A percentile compares a stretch with the other conserved stretches of the same genome.
Conservation (phyloP, 2,888 invertebrate genomes). For the Melipona bicolor region DNA sequence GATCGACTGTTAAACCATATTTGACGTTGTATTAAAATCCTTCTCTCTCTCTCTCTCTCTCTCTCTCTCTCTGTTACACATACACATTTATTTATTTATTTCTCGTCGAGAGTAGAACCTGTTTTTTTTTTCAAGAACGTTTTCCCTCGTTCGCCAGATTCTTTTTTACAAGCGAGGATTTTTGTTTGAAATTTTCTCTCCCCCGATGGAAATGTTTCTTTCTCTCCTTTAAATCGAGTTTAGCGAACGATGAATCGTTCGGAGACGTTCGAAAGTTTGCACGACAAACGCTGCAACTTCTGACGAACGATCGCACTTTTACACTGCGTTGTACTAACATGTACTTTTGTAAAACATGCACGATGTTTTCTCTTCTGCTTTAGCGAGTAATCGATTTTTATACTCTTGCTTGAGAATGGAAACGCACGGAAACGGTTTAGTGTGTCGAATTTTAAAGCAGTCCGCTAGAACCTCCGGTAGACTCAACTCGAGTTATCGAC, state of each 20-base stretch:
- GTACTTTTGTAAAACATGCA: neutral
- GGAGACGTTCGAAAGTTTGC: neutral
- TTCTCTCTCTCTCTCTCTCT: neutral
- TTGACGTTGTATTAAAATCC: neutral
- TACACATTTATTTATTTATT: neutral
- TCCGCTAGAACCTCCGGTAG: neutral
- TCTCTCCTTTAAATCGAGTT: too few relatives aligned
- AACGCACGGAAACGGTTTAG: neutral
- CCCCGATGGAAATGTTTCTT: neutral
- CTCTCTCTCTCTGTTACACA: neutral
- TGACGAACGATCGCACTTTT: neutral
- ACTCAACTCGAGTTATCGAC: neutral
- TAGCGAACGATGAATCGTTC: neutral
- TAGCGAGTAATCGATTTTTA: neutral
- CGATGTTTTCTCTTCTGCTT: neutral
- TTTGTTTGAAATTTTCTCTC: neutral
- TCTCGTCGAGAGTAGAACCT: neutral
- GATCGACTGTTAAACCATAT: neutral
- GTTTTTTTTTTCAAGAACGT: neutral
- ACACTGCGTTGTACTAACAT: neutral
- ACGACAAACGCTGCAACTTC: neutral
- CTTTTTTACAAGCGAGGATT: neutral
- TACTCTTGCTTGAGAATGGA: neutral
- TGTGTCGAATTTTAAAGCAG: neutral
- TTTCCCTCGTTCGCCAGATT: neutral